Conservation (phyloP, 2,113 vertebrate genomes). For the Sardina pilchardus region DNA sequence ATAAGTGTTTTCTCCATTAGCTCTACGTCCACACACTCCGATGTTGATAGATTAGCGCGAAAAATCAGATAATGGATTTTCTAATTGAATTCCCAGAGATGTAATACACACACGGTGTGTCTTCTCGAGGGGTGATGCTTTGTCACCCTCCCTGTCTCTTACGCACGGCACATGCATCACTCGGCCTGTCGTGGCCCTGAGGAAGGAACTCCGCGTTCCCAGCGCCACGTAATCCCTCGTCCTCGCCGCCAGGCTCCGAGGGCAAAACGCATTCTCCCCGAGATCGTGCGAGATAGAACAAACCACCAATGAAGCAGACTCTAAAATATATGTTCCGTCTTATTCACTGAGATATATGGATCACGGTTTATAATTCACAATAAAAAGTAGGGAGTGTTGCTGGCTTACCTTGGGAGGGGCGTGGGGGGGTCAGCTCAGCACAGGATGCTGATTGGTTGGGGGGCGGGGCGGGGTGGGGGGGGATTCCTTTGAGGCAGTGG, state of each 20-base stretch:
- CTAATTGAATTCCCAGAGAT: conserved; percentile 30
- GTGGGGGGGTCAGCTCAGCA: conserved; percentile 26
- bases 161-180: background rate
- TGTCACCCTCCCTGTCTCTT: background rate
- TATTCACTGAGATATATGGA: conserved; percentile 28
- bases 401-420: conserved; percentile 34
- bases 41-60: conserved; percentile 30
- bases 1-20: conserved; percentile 21
- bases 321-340: background rate
- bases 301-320: background rate
- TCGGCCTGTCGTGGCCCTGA: background rate
- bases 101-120: conserved; percentile 10
- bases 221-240: background rate
- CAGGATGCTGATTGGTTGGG: conserved; percentile 23
- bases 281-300: background rate
- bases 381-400: conserved; percentile 43
- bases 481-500: conserved; percentile 48
- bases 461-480: background rate
- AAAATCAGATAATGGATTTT: conserved; percentile 38
- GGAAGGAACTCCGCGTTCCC: background rate
- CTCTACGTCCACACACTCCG: background rate
- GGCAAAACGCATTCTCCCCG: background rate
- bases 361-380: conserved; percentile 17
- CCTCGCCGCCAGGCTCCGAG: background rate
- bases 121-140: conserved; percentile 18